A percentile compares a stretch with the other conserved stretches of the same genome.
Evolutionary conservation across 2,888 invertebrate genomes (phyloP).

Genomic region (Drosophila hamatofila): DNA sequence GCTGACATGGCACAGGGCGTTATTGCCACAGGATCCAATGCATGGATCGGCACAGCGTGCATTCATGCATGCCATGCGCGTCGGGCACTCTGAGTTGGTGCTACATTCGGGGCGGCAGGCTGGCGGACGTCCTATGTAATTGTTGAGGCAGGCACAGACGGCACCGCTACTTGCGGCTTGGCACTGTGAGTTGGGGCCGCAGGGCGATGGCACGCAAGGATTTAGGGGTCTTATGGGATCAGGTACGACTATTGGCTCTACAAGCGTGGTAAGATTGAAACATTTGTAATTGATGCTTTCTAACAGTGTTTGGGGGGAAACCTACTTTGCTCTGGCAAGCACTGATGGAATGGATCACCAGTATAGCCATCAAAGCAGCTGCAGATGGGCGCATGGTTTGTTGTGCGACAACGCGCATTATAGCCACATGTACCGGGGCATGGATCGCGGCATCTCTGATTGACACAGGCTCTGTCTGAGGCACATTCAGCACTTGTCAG

Average conservation of each 20-base stretch:
- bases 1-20: slow-evolving; percentile 88
- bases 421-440: slow-evolving; percentile 91
- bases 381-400: slow-evolving; percentile 92
- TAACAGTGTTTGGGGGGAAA: slow-evolving; percentile 3
- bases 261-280: slow-evolving; percentile 36
- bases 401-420: slow-evolving; percentile 90
- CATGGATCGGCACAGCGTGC: slow-evolving; percentile 88
- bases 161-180: slow-evolving; percentile 86
- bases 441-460: slow-evolving; percentile 91
- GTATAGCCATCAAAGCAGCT: slow-evolving; percentile 89
- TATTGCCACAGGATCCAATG: slow-evolving; percentile 89
- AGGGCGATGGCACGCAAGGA: slow-evolving; percentile 88
- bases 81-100: slow-evolving; percentile 86
- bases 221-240: slow-evolving; percentile 84
- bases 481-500: slow-evolving; percentile 91
- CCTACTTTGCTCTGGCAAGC: slow-evolving; percentile 86
- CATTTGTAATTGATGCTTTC: slow-evolving; percentile 5
- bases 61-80: slow-evolving; percentile 86
- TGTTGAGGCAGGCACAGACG: slow-evolving; percentile 87
- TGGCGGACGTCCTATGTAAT: slow-evolving; percentile 88
- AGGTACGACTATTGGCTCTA: slow-evolving; percentile 69
- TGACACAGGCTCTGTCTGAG: slow-evolving; percentile 90
- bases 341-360: slow-evolving; percentile 92
- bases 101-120: slow-evolving; percentile 89
- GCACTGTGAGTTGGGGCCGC: slow-evolving; percentile 89